Evolutionary conservation across 2,888 invertebrate species (phyloP), one percentile per base, ranked within the genome.

Genomic region (Opisthograptis luteolata): DNA sequence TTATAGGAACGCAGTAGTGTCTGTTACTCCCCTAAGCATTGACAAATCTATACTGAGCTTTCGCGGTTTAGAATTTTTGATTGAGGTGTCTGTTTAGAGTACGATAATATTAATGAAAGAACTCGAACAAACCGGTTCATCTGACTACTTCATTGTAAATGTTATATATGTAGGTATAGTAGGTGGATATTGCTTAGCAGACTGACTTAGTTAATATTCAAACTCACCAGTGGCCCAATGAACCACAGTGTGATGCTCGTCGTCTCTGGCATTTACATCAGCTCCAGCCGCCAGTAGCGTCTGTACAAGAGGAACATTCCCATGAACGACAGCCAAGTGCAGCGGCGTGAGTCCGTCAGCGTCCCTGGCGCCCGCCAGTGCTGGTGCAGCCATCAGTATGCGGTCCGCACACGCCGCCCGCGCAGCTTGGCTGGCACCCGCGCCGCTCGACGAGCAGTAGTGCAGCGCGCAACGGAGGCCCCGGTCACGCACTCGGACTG

Each of bases 151-250:
- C n/a, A n/a, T n/a, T n/a, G n/a, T n/a, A n/a, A n/a, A n/a, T n/a
- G n/a, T n/a, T n/a, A n/a, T n/a, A n/a, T n/a, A n/a, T n/a, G n/a
- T n/a, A n/a, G n/a, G n/a, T n/a, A n/a, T n/a, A n/a, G n/a, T n/a
- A n/a, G n/a, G n/a, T n/a, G n/a, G n/a, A n/a, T n/a, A n/a, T n/a
- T n/a, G n/a, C n/a, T n/a, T n/a, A n/a, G n/a, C n/a, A n/a, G n/a
- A n/a, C n/a, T n/a, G n/a, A n/a, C n/a, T n/a, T n/a, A n/a, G n/a
- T 14, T 10, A 15, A 32, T 9, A 32, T 24, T 14, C 10, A 54
- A 43, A 70, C 87, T 87, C 80, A 98, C 98, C 99, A 60, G 98
- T 98, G 10, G 99, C 98, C 99, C 99, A 99, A 82, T 99, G 99
- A 6, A 99, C 95, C 32, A 97, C 96, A 1, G 98, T 97, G 81